These are phyloP conservation scores for Barypeithes pellucidus DNA, from an alignment of 2,888 invertebrate genomes.

Conservation along the genomic window DNA sequence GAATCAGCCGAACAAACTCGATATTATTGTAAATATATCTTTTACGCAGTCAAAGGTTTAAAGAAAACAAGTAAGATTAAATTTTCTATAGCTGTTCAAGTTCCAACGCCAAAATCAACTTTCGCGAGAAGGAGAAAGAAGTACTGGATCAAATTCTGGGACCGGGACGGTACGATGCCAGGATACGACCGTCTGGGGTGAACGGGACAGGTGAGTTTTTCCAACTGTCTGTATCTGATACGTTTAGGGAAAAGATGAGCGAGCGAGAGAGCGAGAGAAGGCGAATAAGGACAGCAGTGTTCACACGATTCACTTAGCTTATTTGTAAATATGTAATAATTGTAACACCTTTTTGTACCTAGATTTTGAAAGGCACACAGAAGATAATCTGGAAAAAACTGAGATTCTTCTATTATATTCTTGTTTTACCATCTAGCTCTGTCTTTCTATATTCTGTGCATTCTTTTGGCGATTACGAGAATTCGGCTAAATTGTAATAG, in stretches of 20 bases:
- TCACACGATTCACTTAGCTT: slow-evolving; percentile 21
- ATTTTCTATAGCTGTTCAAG: slow-evolving; percentile 43
- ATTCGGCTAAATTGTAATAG: slow-evolving; percentile 34
- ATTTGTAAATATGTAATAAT: slow-evolving; percentile 25
- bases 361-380: slow-evolving; percentile 4
- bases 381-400: slow-evolving; percentile 11
- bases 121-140: slow-evolving; percentile 95
- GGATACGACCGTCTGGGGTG: slow-evolving; percentile 93
- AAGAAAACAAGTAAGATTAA: neutral
- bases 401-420: neutral
- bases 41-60: too few species aligned
- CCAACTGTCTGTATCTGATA: slow-evolving; percentile 17
- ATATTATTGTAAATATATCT: too few species aligned
- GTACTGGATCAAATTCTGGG: slow-evolving; percentile 94
- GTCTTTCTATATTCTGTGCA: neutral
- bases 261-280: slow-evolving; percentile 44
- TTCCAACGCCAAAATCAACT: slow-evolving; percentile 87
- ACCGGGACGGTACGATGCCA: slow-evolving; percentile 91
- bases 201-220: slow-evolving; percentile 90
- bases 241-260: slow-evolving; percentile 41
- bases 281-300: slow-evolving; percentile 29
- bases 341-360: neutral
- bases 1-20: too few species aligned
- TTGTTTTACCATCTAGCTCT: neutral
- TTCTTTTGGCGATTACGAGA: slow-evolving; percentile 11